phyloP scores from a whole-genome alignment of 92 coral and sea anemone species.

The Montipora capitata region DNA sequence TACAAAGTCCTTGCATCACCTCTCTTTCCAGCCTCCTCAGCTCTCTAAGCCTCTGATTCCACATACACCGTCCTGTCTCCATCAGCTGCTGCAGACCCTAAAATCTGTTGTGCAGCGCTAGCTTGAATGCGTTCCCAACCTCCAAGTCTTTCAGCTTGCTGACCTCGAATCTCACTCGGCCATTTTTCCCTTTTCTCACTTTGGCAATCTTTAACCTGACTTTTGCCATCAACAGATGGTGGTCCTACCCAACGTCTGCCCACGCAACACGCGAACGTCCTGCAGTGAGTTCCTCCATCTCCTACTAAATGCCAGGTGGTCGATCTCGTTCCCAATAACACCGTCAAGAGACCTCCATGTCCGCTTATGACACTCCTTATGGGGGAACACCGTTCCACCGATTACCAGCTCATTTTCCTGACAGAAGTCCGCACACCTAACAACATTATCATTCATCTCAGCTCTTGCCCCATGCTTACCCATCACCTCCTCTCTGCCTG shows the following conservation, averaged over 20 bases:
- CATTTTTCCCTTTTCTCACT: conserved; percentile 3
- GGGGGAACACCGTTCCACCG: conserved; percentile 49
- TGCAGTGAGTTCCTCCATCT: conserved; percentile 48
- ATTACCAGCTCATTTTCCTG: conserved; percentile 47
- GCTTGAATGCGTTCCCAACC: not conserved
- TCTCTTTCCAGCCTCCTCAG: conserved; percentile 13
- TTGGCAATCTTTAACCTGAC: conserved; percentile 19
- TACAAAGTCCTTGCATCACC: conserved; percentile 11
- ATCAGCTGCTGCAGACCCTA: not conserved
- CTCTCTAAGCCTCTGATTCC: not conserved
- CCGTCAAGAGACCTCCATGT: conserved; percentile 53
- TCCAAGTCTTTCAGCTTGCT: not conserved
- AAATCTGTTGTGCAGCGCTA: conserved; percentile 2
- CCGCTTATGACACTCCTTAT: conserved; percentile 30
- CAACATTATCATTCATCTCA: conserved; percentile 49
- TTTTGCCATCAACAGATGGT: conserved; percentile 36
- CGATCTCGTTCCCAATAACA: conserved; percentile 37
- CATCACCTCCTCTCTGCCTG: conserved; percentile 18
- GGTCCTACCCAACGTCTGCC: conserved; percentile 36
- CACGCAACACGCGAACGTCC: conserved; percentile 5
- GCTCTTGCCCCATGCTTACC: conserved; percentile 19
- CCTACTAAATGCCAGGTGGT: conserved; percentile 9
- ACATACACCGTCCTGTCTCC: conserved; percentile 11
- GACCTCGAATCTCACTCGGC: not conserved
- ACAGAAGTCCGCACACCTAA: conserved; percentile 36